Percentiles rank a stretch among this genome's conserved stretches.
phyloP scores from a whole-genome alignment of 2,797 vertebrate genomes.

The Aselliscus stoliczkanus region DNA sequence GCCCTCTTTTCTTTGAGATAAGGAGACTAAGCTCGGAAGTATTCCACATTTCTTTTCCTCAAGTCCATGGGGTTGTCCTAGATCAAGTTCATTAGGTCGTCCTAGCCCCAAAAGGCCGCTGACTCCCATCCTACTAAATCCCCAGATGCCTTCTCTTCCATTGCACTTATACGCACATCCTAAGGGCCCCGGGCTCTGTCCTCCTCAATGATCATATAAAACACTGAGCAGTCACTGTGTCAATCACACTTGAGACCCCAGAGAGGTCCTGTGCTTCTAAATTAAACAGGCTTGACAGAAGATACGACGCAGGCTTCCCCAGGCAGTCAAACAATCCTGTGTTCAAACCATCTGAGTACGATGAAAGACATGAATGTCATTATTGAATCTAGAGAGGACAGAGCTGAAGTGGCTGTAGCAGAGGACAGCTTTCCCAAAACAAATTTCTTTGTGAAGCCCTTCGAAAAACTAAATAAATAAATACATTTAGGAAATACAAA shows the following conservation, averaged over 20 bases:
- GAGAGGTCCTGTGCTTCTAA: background rate
- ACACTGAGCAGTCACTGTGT: background rate
- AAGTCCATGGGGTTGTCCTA: background rate
- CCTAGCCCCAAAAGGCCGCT: background rate
- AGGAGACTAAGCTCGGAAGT: background rate
- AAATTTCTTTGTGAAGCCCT: background rate
- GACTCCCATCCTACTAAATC: background rate
- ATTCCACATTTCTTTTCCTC: background rate
- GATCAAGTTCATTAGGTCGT: background rate
- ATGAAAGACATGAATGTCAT: background rate
- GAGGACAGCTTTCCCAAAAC: background rate
- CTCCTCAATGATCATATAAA: background rate
- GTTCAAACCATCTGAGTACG: background rate
- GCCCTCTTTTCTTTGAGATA: background rate
- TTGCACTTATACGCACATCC: accelerated
- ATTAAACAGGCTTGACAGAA: background rate
- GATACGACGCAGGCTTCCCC: background rate
- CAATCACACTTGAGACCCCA: background rate
- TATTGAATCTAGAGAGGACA: background rate
- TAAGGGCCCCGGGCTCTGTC: background rate
- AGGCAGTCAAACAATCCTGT: background rate
- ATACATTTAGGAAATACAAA: background rate
- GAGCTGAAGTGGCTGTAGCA: background rate
- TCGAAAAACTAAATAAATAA: background rate
- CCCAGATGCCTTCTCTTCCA: background rate